Percentiles rank a stretch among this genome's conserved stretches.
phyloP scores from a whole-genome alignment of 92 coral and sea anemone species.

The Heliopora coerulea region DNA sequence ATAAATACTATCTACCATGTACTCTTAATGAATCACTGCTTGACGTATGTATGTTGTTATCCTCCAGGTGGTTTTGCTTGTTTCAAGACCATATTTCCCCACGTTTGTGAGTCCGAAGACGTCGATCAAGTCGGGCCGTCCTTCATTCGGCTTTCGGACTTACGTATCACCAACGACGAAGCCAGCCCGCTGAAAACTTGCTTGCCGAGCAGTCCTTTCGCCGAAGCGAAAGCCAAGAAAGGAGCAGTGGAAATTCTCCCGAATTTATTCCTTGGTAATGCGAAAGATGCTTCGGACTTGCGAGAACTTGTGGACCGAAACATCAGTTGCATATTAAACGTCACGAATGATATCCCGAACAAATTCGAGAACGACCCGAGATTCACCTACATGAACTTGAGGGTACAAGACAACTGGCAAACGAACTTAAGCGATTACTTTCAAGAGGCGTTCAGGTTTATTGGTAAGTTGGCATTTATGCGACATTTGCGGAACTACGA shows the following conservation, averaged over 20 bases:
- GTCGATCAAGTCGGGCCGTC: conserved; percentile 60
- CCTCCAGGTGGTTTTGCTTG: conserved; percentile 84
- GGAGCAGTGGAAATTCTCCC: conserved; percentile 90
- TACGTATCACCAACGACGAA: conserved; percentile 53
- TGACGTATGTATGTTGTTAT: conserved; percentile 7
- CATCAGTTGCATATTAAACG: conserved; percentile 81
- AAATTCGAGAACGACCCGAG: conserved; percentile 84
- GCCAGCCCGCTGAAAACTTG: conserved; percentile 27
- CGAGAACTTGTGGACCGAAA: conserved; percentile 74
- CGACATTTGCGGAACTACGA: too few species aligned
- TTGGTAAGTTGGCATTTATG: conserved; percentile 82
- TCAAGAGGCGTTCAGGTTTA: conserved; percentile 95
- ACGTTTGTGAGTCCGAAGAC: conserved; percentile 80
- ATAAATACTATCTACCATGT: too few species aligned
- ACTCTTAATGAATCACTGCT: conserved; percentile 4
- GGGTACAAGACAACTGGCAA: conserved; percentile 94
- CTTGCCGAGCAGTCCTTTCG: conserved; percentile 53
- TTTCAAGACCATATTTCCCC: conserved; percentile 76
- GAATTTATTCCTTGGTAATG: conserved; percentile 83
- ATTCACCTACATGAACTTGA: conserved; percentile 92
- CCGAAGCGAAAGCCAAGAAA: conserved; percentile 43
- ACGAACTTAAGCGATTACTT: conserved; percentile 81
- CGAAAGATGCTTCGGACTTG: conserved; percentile 83
- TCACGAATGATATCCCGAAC: conserved; percentile 93
- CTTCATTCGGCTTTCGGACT: conserved; percentile 41